A percentile compares a stretch with the other conserved stretches of the same genome.
These are phyloP conservation scores for Rhizomys pruinosus DNA, from an alignment of 2,113 vertebrate genomes.

Conservation along the genomic window DNA sequence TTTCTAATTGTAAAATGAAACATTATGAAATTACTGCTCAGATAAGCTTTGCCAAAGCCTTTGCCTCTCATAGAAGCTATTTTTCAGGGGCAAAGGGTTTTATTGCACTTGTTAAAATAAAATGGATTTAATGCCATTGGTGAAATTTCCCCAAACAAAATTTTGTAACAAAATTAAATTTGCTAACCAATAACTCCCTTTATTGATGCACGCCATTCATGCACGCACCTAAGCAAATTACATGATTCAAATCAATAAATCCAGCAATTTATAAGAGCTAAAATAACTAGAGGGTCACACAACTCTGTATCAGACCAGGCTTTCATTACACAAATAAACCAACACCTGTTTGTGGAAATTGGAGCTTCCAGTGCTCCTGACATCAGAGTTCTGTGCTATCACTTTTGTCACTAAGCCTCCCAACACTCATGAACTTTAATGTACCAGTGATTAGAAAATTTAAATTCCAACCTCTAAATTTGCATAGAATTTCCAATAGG, in stretches of 20 bases:
- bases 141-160: conserved; percentile 19
- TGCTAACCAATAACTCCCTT: neutral
- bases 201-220: neutral
- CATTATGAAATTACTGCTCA: neutral
- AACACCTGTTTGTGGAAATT: neutral
- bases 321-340: conserved; percentile 30
- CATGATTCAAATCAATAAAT: neutral
- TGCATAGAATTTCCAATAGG: neutral
- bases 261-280: neutral
- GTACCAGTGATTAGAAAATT: neutral
- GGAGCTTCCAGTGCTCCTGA: neutral
- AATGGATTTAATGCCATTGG: neutral
- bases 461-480: neutral
- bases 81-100: neutral
- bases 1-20: neutral
- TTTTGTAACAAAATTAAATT: conserved; percentile 20
- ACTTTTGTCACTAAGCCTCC: neutral
- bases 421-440: neutral
- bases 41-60: neutral
- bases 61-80: conserved; percentile 5
- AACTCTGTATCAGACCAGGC: neutral
- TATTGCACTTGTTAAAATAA: neutral
- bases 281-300: neutral
- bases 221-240: neutral
- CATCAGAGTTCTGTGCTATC: neutral